phyloP scores from a whole-genome alignment of 2,888 invertebrate species.

The Drosophila austrosaltans region DNA sequence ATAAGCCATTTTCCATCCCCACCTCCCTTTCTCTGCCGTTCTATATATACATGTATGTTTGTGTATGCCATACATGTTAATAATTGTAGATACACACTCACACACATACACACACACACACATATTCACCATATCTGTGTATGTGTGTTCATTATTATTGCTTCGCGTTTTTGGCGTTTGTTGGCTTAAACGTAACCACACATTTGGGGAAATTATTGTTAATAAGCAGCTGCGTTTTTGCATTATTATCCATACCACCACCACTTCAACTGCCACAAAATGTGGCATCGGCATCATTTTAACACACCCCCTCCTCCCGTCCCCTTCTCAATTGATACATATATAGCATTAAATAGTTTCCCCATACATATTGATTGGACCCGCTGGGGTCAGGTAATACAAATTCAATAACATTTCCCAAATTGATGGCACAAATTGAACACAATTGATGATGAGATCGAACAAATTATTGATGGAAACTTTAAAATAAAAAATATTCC shows the following conservation, averaged over 20 bases:
- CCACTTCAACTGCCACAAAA: constrained; percentile 35
- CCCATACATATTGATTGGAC: constrained; percentile 7
- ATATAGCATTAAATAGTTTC: constrained; percentile 1
- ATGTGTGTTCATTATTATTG: constrained; percentile 48
- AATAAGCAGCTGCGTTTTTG: constrained; percentile 74
- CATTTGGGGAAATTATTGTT: constrained; percentile 77
- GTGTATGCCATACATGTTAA: constrained; percentile 51
- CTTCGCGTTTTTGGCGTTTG: constrained; percentile 57
- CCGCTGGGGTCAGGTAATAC: constrained; percentile 11
- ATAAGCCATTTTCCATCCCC: constrained; percentile 35
- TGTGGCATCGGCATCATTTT: constrained; percentile 19
- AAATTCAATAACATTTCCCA: constrained; percentile 12
- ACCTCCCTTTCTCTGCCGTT: constrained; percentile 27
- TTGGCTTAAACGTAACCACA: constrained; percentile 74
- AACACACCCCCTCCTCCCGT: neutral
- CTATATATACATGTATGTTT: constrained; percentile 31
- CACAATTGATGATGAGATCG: neutral
- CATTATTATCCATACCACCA: constrained; percentile 35
- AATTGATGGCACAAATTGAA: constrained; percentile 5
- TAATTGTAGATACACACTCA: constrained; percentile 41
- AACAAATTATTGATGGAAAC: neutral
- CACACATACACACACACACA: constrained; percentile 8
- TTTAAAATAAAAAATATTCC: neutral
- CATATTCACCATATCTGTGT: constrained; percentile 5
- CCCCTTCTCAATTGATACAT: neutral